These are phyloP conservation scores for Drosophila birchii DNA, from an alignment of 2,888 invertebrate species.

Conservation along the genomic window DNA sequence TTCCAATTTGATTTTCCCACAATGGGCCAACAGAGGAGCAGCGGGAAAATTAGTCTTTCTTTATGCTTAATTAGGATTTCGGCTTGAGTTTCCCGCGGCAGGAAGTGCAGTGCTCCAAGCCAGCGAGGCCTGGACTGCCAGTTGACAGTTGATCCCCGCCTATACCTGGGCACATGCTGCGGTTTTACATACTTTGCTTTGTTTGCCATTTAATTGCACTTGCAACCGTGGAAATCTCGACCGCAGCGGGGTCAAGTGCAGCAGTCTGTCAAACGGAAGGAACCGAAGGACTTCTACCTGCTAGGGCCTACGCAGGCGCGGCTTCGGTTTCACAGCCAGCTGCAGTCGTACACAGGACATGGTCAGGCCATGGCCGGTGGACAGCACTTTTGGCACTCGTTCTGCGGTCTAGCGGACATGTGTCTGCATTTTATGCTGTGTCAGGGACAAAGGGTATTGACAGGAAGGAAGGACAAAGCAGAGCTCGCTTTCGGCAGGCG, in stretches of 20 bases:
- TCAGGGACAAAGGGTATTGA: conserved; percentile 3
- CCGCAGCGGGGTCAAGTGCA: conserved; percentile 68
- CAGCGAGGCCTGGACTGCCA: conserved; percentile 27
- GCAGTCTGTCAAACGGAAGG: conserved; percentile 27
- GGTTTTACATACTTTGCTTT: conserved; percentile 56
- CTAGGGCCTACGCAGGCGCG: conserved; percentile 39
- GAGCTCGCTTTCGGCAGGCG: conserved; percentile 25
- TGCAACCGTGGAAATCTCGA: conserved; percentile 66
- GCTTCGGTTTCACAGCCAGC: conserved; percentile 38
- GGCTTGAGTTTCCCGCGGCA: conserved; percentile 55
- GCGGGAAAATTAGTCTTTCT: conserved; percentile 72
- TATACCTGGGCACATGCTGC: conserved; percentile 73
- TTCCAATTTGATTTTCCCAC: conserved; percentile 71
- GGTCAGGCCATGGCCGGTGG: conserved; percentile 34
- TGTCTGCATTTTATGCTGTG: conserved; percentile 42
- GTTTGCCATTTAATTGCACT: conserved; percentile 61
- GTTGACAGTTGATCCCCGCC: conserved; percentile 55
- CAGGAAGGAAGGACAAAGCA: conserved; percentile 2
- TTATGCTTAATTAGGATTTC: conserved; percentile 80
- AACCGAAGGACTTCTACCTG: conserved; percentile 59
- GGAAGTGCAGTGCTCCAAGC: conserved; percentile 65
- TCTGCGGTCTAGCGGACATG: conserved; percentile 71
- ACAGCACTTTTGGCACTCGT: conserved; percentile 72
- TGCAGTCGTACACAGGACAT: conserved; percentile 48
- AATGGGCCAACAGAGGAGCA: conserved; percentile 14